These are phyloP conservation scores for Aurelia sp. DNA, from an alignment of 30 jellyfish, hydroid and myxozoan genomes.

Conservation along the genomic window DNA sequence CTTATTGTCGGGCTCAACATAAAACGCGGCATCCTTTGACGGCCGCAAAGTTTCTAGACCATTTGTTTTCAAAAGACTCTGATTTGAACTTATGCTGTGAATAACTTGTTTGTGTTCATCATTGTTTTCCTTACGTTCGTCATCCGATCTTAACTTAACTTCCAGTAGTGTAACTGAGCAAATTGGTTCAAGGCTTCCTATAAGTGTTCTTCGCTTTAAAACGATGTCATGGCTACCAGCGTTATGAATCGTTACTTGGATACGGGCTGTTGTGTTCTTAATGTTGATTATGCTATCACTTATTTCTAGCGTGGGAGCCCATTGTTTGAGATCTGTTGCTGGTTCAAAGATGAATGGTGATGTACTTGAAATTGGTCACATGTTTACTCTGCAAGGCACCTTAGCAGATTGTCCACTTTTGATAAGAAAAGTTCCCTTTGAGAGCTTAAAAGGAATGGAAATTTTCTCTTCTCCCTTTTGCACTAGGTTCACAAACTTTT, in stretches of 20 bases:
- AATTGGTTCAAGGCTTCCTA: too few species aligned
- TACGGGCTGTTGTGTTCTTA: too few species aligned
- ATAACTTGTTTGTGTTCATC: neutral
- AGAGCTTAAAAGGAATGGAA: neutral
- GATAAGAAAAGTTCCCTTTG: slow-evolving; percentile 7
- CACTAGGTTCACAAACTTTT: neutral
- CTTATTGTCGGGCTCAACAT: too few species aligned
- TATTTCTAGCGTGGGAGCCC: neutral
- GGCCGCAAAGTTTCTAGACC: too few species aligned
- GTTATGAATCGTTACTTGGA: too few species aligned
- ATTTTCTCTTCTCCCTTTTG: neutral
- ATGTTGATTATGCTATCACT: too few species aligned
- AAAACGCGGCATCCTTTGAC: too few species aligned
- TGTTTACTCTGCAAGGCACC: slow-evolving; percentile 10
- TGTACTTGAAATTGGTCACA: neutral
- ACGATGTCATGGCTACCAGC: too few species aligned
- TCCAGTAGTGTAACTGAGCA: too few species aligned
- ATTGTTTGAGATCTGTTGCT: neutral
- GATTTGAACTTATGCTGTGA: neutral
- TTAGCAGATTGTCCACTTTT: neutral
- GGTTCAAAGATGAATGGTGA: slow-evolving; percentile 18
- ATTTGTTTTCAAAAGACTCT: too few species aligned
- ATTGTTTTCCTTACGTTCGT: neutral
- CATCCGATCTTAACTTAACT: too few species aligned
- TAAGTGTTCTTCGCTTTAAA: too few species aligned